A percentile compares a stretch with the other conserved stretches of the same genome.
phyloP scores from a whole-genome alignment of 2,113 vertebrate genomes.

The Entomyzon cyanotis region DNA sequence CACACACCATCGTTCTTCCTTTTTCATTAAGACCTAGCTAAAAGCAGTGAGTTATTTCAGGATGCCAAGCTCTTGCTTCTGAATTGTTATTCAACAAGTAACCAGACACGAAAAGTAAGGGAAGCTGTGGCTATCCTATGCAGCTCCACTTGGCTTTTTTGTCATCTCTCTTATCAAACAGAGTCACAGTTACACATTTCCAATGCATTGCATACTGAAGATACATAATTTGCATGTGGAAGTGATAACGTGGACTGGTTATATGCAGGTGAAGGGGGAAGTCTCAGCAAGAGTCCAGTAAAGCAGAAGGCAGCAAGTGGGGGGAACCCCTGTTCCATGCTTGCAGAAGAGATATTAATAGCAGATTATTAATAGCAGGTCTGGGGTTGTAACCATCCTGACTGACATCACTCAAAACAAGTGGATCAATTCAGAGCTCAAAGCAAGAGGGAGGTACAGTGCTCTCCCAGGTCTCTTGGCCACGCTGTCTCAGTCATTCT shows the following conservation, averaged over 20 bases:
- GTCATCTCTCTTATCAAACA: not conserved
- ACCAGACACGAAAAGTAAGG: not conserved
- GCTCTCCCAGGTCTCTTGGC: not conserved
- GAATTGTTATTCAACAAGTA: slow-evolving; percentile 32
- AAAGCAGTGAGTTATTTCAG: slow-evolving; percentile 26
- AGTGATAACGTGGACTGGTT: not conserved
- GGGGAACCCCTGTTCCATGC: not conserved
- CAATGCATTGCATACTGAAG: not conserved
- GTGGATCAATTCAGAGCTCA: not conserved
- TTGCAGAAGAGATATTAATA: not conserved
- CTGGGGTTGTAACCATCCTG: not conserved
- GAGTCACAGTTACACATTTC: not conserved
- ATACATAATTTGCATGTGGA: not conserved
- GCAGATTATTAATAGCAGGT: not conserved
- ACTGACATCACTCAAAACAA: not conserved
- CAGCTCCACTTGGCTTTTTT: not conserved
- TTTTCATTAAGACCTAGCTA: slow-evolving; percentile 52
- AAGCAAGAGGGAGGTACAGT: not conserved
- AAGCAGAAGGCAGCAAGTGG: not conserved
- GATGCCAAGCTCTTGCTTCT: not conserved
- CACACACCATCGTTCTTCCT: not conserved
- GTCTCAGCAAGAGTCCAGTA: not conserved
- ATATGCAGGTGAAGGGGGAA: not conserved
- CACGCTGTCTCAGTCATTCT: not conserved
- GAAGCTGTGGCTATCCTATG: not conserved